A percentile compares a stretch with the other conserved stretches of the same genome.
Conservation (phyloP, 2,888 invertebrate genomes). For the Eucera pruinosa region DNA sequence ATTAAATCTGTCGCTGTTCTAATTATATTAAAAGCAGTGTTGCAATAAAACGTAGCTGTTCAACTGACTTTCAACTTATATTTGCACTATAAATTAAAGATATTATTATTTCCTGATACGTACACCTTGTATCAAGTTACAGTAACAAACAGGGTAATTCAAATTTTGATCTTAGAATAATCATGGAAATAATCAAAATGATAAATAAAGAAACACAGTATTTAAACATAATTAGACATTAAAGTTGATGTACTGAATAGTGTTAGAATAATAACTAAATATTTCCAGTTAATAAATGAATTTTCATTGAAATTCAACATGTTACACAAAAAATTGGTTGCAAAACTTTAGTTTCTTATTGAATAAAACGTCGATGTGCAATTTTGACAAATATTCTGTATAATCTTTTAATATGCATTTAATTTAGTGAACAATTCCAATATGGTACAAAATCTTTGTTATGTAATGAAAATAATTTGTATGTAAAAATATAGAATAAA, state of each 20-base stretch:
- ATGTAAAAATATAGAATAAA: background rate
- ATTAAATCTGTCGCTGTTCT: background rate
- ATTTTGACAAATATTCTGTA: background rate
- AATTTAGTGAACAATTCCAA: no score
- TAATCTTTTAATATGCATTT: no score
- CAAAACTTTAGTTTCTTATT: constrained; percentile 1
- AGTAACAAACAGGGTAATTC: constrained; percentile 40
- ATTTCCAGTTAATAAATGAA: constrained; percentile 25
- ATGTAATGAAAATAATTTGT: background rate
- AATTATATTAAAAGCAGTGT: background rate
- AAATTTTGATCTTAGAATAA: constrained; percentile 2
- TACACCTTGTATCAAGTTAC: constrained; percentile 6
- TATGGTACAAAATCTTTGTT: no score
- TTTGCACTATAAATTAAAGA: background rate
- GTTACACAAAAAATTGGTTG: background rate
- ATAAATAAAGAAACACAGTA: background rate
- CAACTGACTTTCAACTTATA: background rate
- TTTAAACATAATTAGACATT: constrained; percentile 12
- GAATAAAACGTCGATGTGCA: background rate
- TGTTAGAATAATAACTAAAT: constrained; percentile 5
- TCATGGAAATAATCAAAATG: background rate
- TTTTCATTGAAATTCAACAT: constrained; percentile 8
- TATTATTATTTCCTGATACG: background rate
- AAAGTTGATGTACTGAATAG: background rate
- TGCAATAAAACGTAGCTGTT: background rate